Base-by-base conservation (phyloP, 2,888 invertebrate species). In the Drosophila demipolita region DNA sequence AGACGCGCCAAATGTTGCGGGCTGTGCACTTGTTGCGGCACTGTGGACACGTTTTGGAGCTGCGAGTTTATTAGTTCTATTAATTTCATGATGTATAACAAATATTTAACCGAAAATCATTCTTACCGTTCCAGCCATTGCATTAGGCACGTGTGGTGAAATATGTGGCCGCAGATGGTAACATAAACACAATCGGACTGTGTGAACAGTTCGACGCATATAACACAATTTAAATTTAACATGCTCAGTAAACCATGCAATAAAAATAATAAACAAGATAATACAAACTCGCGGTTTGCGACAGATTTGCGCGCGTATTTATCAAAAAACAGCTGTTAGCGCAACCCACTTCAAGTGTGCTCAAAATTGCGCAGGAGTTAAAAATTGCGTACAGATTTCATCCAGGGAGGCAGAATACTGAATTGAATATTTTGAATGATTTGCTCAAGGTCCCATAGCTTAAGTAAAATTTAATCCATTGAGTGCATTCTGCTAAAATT, bases 21-120 rank as follows among this genome's bases (percentile, higher is more conserved):
- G 94, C 94, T 0, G 95, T 95, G 36, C 95, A 95, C 93, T 94
- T 96, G 81, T 95, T 94, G 17, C 97, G 94, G 89, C 97, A 97
- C 93, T 97, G 96, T 0, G 97, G 97, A 81, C 97, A 97, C 17
- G 95, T 94, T 90, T 95, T 95, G 0, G 96, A 96, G 86, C 97
- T 93, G 69, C 2, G 75, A 72, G 2, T 2, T 12, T 26, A 9
- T 45, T 35, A 38, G 29, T 29, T 29, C 4, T n/a, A 1, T 87
- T 23, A 29, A 35, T 12, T 45, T 20, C 26, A 26, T 26, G n/a
- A 29, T 38, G 45, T 29, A 5, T 29, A 2, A n/a, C 32, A 15
- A 35, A 32, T 26, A 29, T 29, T 29, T 29, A 52, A n/a, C 11
- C 23, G 0, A 38, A 55, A 12, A 1, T n/a, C 54, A 26, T 15